Evolutionary conservation across 2,888 invertebrate species (phyloP).

Genomic region (Meloe dianella): DNA sequence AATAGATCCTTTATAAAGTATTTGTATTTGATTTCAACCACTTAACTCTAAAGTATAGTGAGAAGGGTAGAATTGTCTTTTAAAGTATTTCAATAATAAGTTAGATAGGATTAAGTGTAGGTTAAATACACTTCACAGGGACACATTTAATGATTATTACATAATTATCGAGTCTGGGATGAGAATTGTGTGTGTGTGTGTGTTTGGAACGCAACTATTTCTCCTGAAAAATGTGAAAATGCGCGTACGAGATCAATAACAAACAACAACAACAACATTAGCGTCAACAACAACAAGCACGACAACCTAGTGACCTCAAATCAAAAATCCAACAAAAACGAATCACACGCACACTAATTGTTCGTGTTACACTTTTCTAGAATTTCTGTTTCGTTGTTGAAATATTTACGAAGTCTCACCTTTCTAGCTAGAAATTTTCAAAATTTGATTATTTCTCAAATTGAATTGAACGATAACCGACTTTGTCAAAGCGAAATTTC

Average conservation of each 20-base stretch:
- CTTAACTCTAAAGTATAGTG: no score
- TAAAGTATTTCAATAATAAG: no score
- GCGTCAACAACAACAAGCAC: background rate
- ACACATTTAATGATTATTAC: no score
- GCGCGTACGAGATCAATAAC: background rate
- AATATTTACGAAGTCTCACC: background rate
- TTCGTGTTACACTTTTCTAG: background rate
- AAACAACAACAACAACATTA: background rate
- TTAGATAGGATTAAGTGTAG: no score
- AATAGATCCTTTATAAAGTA: no score
- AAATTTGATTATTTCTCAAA: background rate
- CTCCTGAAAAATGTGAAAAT: background rate
- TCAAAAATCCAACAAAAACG: no score
- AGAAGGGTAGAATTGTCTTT: no score
- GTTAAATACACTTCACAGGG: no score
- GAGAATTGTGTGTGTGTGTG: no score
- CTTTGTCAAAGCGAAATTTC: background rate
- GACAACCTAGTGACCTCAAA: slow-evolving; percentile 4
- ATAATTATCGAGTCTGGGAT: no score
- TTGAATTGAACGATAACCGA: background rate
- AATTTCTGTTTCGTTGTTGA: background rate
- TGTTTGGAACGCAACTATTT: no score
- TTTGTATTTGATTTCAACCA: no score
- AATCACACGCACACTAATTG: background rate
- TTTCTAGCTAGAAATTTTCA: background rate